Evolutionary conservation across 2,888 invertebrate genomes (phyloP).

Genomic region (Spodoptera littoralis): DNA sequence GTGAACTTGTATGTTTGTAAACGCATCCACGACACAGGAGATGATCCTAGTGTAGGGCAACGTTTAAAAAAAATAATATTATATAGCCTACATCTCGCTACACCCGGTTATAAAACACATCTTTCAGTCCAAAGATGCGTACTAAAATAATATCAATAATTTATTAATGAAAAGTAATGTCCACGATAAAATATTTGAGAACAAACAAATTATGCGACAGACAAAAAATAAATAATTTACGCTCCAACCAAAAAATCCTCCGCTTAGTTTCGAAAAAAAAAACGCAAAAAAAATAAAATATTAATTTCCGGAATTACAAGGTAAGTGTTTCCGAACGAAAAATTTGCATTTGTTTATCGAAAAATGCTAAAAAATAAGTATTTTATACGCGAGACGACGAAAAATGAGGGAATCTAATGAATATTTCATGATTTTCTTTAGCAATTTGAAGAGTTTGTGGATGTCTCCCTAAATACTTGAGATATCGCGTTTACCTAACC

Average conservation of each 20-base stretch:
- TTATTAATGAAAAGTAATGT: too few species aligned
- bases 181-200: too few species aligned
- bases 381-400: conserved; percentile 23
- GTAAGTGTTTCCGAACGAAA: conserved; percentile 22
- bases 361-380: conserved; percentile 31
- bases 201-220: too few species aligned
- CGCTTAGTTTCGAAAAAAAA: conserved; percentile 12
- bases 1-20: too few species aligned
- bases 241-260: background rate
- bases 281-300: conserved; percentile 5
- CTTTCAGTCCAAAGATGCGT: too few species aligned
- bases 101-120: too few species aligned
- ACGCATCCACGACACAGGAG: too few species aligned
- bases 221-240: too few species aligned
- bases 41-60: too few species aligned
- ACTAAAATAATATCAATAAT: too few species aligned
- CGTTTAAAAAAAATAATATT: too few species aligned
- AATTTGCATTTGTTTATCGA: conserved; percentile 48
- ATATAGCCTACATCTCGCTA: too few species aligned
- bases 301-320: conserved; percentile 46
- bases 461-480: conserved; percentile 2
- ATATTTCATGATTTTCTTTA: conserved; percentile 41
- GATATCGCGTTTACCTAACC: background rate
- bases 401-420: conserved; percentile 25
- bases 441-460: conserved; percentile 25